Percentiles rank a stretch among this genome's conserved stretches.
Conservation (phyloP, 2,113 vertebrate genomes). For the Ciconia stormi region DNA sequence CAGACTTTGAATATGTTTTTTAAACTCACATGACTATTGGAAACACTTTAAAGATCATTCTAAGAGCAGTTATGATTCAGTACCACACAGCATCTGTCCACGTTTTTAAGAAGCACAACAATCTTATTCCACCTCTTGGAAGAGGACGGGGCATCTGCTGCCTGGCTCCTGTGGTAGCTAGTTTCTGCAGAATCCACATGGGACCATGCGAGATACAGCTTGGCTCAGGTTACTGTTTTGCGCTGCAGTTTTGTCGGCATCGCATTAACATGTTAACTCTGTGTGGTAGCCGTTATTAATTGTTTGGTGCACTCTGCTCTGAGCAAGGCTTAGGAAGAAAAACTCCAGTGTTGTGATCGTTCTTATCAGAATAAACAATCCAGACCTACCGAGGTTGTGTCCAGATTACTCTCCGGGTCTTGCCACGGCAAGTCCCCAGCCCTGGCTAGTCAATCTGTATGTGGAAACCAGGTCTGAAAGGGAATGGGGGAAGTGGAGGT, state of each 20-base stretch:
- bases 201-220: background rate
- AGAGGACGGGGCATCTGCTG: background rate
- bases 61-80: background rate
- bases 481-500: background rate
- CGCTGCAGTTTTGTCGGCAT: background rate
- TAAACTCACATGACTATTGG: background rate
- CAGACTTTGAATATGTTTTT: background rate
- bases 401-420: background rate
- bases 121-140: background rate
- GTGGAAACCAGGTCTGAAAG: background rate
- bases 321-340: background rate
- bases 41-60: background rate
- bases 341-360: background rate
- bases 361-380: background rate
- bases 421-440: background rate
- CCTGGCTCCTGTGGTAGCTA: background rate
- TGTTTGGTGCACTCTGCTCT: background rate
- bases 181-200: background rate
- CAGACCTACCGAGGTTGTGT: background rate
- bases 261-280: background rate
- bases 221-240: background rate
- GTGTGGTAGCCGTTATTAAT: background rate
- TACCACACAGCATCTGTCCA: background rate
- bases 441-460: background rate
- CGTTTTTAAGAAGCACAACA: background rate